phyloP scores from a whole-genome alignment of 1,140 invertebrate species.

The Probaryconus sp. region DNA sequence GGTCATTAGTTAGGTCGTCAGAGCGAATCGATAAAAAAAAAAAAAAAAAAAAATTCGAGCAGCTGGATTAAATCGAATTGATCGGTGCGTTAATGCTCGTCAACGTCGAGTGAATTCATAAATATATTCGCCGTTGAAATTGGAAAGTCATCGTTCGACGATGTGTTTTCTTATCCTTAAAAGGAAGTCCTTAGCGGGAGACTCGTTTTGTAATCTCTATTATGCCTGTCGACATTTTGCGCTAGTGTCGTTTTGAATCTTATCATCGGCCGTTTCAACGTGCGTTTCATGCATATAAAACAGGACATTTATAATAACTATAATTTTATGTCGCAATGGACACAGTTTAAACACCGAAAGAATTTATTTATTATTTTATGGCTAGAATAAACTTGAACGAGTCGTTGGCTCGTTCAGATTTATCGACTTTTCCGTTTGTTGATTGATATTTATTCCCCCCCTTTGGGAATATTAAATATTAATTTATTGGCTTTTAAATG shows the following conservation, averaged over 20 bases:
- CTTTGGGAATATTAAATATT: too few species aligned
- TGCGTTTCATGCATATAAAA: slow-evolving; percentile 25
- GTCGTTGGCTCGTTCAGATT: too few species aligned
- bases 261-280: slow-evolving; percentile 29
- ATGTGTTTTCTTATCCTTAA: slow-evolving; percentile 40
- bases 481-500: too few species aligned
- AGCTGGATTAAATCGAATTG: slow-evolving; percentile 47
- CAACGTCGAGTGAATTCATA: slow-evolving; percentile 32
- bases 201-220: slow-evolving; percentile 40
- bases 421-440: slow-evolving; percentile 21
- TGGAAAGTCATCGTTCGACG: slow-evolving; percentile 47
- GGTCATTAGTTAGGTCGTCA: slow-evolving; percentile 33
- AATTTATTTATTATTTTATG: slow-evolving; percentile 31
- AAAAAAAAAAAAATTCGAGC: too few species aligned
- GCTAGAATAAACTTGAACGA: slow-evolving; percentile 21
- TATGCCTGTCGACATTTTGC: slow-evolving; percentile 45
- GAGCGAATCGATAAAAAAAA: slow-evolving; percentile 29
- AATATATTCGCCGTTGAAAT: slow-evolving; percentile 40
- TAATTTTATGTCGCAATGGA: slow-evolving; percentile 23
- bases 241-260: slow-evolving; percentile 17
- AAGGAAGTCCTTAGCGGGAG: slow-evolving; percentile 21
- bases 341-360: slow-evolving; percentile 12
- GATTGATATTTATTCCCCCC: neutral
- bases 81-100: slow-evolving; percentile 35
- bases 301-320: slow-evolving; percentile 35